Evolutionary conservation across 30 jellyfish, hydroid and myxozoan genomes (phyloP).

Genomic region (Nemopilema nomurai): DNA sequence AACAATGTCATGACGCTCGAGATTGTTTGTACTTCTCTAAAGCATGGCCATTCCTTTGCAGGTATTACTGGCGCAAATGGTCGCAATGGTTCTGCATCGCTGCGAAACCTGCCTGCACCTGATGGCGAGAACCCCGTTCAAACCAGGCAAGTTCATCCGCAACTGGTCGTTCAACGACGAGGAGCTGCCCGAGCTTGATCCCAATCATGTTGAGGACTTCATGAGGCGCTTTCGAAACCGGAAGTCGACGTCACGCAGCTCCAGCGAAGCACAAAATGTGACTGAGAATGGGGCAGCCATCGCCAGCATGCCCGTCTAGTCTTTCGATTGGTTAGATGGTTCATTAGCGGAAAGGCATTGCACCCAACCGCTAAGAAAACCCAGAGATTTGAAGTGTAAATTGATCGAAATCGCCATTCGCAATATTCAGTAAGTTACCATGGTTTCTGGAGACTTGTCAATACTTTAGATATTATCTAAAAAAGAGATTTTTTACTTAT

Average conservation of each 20-base stretch:
- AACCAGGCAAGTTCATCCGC: conserved; percentile 87
- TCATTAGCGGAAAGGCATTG: too few relatives aligned
- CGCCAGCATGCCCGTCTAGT: background rate
- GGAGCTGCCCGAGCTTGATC: conserved; percentile 87
- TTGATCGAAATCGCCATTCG: too few relatives aligned
- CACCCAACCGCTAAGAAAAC: too few relatives aligned
- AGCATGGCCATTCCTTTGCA: background rate
- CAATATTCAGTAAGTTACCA: too few relatives aligned
- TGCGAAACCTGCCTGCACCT: conserved; percentile 78
- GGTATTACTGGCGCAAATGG: conserved; percentile 58
- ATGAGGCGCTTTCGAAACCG: conserved; percentile 60
- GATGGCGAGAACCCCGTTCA: conserved; percentile 90
- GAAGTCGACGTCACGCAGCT: background rate
- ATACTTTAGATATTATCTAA: too few relatives aligned
- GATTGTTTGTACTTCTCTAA: background rate
- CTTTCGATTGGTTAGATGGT: too few relatives aligned
- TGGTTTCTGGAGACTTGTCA: too few relatives aligned
- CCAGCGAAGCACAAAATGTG: background rate
- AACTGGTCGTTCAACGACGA: conserved; percentile 93
- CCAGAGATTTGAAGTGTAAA: too few relatives aligned
- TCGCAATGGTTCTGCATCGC: conserved; percentile 75
- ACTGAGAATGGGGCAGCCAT: background rate
- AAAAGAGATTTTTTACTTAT: too few relatives aligned
- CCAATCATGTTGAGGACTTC: conserved; percentile 60
- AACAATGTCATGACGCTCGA: background rate